phyloP scores from a whole-genome alignment of 2,113 vertebrate genomes.

The Pristiophorus japonicus region DNA sequence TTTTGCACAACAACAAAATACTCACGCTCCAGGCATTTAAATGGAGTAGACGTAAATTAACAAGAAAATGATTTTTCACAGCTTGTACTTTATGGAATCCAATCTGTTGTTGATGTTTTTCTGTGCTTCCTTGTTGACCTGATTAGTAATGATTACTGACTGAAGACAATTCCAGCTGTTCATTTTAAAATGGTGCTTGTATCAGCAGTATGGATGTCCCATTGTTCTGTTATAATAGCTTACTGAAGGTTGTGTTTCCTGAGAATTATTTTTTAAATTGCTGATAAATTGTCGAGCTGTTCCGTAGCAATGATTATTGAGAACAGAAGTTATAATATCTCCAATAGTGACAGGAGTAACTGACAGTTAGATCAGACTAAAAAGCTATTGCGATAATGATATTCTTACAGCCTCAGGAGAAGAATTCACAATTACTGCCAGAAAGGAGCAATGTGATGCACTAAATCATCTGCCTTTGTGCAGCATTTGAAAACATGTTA shows the following conservation, averaged over 20 bases:
- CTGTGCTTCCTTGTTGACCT: slow-evolving; percentile 19
- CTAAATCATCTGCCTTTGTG: not conserved
- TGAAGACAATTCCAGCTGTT: slow-evolving; percentile 20
- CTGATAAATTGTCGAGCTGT: not conserved
- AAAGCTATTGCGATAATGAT: not conserved
- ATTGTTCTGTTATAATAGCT: slow-evolving; percentile 29
- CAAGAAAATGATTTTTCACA: slow-evolving; percentile 27
- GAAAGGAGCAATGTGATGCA: not conserved
- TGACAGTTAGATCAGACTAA: not conserved
- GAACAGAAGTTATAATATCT: not conserved
- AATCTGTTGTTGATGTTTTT: slow-evolving; percentile 26
- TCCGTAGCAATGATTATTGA: not conserved
- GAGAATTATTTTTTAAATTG: not conserved
- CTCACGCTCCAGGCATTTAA: not conserved
- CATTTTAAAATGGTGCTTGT: not conserved
- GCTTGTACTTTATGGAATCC: slow-evolving; percentile 11
- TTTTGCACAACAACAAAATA: not conserved
- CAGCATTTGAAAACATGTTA: not conserved
- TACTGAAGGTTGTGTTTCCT: not conserved
- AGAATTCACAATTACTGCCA: not conserved
- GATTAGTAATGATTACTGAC: slow-evolving; percentile 32
- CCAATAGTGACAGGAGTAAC: not conserved
- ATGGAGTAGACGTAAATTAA: not conserved
- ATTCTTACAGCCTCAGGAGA: not conserved
- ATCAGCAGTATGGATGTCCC: not conserved